These are phyloP conservation scores for Paraescarpia echinospica DNA, from an alignment of 1,140 invertebrate genomes.

Conservation along the genomic window DNA sequence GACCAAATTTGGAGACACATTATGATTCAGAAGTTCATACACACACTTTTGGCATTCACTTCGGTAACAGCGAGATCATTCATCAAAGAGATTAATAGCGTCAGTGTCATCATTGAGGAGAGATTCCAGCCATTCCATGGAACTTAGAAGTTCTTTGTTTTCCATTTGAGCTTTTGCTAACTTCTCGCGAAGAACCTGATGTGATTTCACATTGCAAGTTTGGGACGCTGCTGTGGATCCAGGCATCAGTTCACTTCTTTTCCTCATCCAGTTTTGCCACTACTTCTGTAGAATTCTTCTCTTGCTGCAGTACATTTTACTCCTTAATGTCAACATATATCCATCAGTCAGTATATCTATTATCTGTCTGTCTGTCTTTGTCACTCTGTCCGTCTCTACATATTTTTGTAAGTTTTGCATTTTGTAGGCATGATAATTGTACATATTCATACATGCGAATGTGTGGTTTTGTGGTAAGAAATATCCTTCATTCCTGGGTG, in stretches of 20 bases:
- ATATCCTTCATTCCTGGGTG: too few relatives aligned
- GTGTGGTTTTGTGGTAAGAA: too few relatives aligned
- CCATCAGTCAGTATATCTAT: too few relatives aligned
- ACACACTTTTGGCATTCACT: background rate
- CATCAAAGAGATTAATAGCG: background rate
- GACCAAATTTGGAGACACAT: background rate
- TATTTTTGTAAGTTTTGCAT: too few relatives aligned
- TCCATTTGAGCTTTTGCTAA: background rate
- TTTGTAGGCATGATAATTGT: too few relatives aligned
- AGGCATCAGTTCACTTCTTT: background rate
- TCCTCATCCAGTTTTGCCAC: background rate
- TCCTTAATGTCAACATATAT: too few relatives aligned
- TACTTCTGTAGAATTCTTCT: background rate
- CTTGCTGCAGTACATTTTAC: background rate
- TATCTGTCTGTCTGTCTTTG: too few relatives aligned
- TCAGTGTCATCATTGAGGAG: background rate
- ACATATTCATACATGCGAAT: too few relatives aligned
- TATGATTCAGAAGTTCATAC: background rate
- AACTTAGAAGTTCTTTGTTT: background rate
- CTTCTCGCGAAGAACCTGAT: background rate
- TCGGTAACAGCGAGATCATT: background rate
- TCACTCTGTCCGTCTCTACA: too few relatives aligned
- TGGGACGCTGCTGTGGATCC: background rate
- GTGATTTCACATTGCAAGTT: background rate
- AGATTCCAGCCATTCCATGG: background rate